phyloP scores from a whole-genome alignment of 2,113 vertebrate genomes.

The Nasalis larvatus region DNA sequence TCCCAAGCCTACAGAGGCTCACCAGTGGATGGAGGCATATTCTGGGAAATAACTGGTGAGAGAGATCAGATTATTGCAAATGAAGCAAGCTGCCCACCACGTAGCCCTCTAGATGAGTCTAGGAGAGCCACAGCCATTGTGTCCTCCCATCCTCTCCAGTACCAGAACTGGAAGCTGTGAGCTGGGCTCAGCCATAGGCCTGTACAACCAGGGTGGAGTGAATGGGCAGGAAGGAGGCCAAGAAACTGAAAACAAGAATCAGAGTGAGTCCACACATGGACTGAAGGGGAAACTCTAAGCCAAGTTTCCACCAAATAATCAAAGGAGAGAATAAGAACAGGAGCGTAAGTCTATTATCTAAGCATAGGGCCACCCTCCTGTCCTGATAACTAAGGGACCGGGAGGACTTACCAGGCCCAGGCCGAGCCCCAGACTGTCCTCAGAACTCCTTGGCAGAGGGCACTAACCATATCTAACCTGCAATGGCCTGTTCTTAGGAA shows the following conservation, averaged over 20 bases:
- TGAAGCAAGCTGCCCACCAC: background rate
- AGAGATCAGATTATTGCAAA: background rate
- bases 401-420: background rate
- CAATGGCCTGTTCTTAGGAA: background rate
- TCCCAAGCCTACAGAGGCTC: background rate
- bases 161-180: background rate
- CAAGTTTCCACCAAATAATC: constrained; percentile 59
- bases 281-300: constrained; percentile 7
- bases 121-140: background rate
- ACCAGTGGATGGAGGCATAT: background rate
- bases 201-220: background rate
- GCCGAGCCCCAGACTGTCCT: background rate
- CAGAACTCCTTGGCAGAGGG: background rate
- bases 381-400: background rate
- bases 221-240: constrained; percentile 58
- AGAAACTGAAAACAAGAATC: constrained; percentile 49
- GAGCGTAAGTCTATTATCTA: background rate
- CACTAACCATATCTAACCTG: background rate
- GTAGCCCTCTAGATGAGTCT: background rate
- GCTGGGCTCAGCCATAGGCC: background rate
- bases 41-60: background rate
- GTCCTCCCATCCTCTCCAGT: background rate
- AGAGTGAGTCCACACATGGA: background rate
- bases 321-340: background rate
- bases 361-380: background rate